Evolutionary conservation across 2,888 invertebrate species (phyloP), one percentile per base, ranked within the genome.

Genomic region (Ceramica pisi): DNA sequence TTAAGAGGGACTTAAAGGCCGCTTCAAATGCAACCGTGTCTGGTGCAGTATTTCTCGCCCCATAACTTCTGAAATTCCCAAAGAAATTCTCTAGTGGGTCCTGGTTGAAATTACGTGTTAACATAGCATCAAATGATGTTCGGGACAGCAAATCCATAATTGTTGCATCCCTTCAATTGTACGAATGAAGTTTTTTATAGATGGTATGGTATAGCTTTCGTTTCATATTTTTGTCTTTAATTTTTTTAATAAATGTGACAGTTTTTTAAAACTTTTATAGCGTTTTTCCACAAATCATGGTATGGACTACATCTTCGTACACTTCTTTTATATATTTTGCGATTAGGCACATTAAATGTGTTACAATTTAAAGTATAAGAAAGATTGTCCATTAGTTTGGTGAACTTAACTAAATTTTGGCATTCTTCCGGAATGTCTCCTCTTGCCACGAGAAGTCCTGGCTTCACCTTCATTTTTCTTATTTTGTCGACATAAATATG

Each of bases 51-150:
- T 84, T 86, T 75, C 83, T 73, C 16, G 62, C 75, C 10, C 84
- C 85, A 67, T 68, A 82, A 67, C 77, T 86, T 64, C 86, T 81
- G 46, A 87, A 83, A 67, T 75, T 84, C 31, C 84, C 86, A 72
- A 86, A 87, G 61, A 87, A 85, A 55, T 84, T 85, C 65, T 26
- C 56, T 41, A 64, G 14, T 57, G 59, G 60, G 23, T 64, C 60
- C 26, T 59, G 64, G 26, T 62, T 62, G 7, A 64, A 64, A n/a
- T 56, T 26, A n/a, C 64, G 38, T 7, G 63, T 63, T 19, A 82
- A 14, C 53, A 55, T 63, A 48, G 55, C 65, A 69, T 64, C 65
- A 56, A 69, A 64, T 56, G 65, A 69, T 19, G 21, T 64, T 56
- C 26, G 55, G 26, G 48, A 56, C 55, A 64, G 16, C 35, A 68